Evolutionary conservation across 2,113 vertebrate species (phyloP).

Genomic region (Acanthisitta chloris): DNA sequence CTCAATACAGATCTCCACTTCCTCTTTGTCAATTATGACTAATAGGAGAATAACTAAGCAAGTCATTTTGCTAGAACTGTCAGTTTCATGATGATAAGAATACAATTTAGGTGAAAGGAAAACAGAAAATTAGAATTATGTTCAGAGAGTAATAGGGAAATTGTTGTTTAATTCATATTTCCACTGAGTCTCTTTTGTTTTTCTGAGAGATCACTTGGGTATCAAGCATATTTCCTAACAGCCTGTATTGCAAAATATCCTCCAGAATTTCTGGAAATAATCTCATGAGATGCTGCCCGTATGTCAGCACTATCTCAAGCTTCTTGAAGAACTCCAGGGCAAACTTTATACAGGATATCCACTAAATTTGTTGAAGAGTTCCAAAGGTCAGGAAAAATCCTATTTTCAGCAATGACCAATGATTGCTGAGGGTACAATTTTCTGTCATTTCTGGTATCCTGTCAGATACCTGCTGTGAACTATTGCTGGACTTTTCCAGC

Average conservation of each 20-base stretch:
- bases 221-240: background rate
- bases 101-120: background rate
- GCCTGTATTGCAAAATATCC: background rate
- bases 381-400: background rate
- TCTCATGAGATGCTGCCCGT: background rate
- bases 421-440: background rate
- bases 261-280: background rate
- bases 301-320: background rate
- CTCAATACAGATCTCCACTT: background rate
- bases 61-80: background rate
- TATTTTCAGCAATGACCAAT: background rate
- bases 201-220: background rate
- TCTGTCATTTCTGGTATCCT: background rate
- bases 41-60: background rate
- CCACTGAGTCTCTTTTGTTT: background rate
- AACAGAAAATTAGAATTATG: background rate
- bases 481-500: background rate
- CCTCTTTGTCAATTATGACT: background rate
- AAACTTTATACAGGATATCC: background rate
- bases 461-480: background rate
- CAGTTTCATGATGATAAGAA: background rate
- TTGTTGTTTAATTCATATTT: background rate
- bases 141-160: background rate
- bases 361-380: background rate
- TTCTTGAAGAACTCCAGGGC: background rate